These are phyloP conservation scores for Strongylocentrotus purpuratus DNA, from an alignment of 35 echinoderm and acorn worm genomes.

Conservation along the genomic window DNA sequence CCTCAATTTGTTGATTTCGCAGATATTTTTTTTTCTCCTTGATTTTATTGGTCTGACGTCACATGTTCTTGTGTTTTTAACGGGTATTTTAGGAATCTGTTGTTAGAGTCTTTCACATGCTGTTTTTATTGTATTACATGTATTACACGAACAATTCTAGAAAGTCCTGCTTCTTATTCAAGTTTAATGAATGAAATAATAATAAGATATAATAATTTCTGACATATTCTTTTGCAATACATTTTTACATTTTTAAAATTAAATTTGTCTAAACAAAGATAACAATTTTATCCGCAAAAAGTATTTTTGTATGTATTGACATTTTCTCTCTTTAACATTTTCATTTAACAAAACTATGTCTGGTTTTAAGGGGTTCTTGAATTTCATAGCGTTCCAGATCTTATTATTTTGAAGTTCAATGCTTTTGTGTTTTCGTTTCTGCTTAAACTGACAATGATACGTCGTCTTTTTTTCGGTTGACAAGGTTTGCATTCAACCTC, in stretches of 20 bases:
- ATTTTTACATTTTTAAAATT: too few species aligned
- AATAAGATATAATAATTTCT: too few species aligned
- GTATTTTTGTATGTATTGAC: neutral
- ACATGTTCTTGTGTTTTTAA: neutral
- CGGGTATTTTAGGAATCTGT: neutral
- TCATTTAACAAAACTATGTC: neutral
- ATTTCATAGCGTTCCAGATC: neutral
- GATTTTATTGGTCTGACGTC: neutral
- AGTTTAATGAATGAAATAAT: too few species aligned
- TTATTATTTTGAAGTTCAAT: neutral
- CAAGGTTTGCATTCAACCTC: constrained; percentile 8
- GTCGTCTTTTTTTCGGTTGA: neutral
- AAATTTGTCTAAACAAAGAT: too few species aligned
- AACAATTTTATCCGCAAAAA: neutral
- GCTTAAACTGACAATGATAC: neutral
- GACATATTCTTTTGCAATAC: too few species aligned
- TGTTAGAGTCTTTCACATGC: neutral
- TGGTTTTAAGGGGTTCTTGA: neutral
- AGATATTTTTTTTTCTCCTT: neutral
- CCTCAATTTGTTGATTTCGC: constrained; percentile 27
- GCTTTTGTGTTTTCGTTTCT: neutral
- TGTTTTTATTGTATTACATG: neutral
- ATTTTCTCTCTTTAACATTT: neutral
- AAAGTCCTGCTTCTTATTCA: neutral
- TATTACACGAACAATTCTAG: neutral